These are phyloP conservation scores for Parochlus steinenii DNA, from an alignment of 2,888 invertebrate genomes.

Conservation along the genomic window DNA sequence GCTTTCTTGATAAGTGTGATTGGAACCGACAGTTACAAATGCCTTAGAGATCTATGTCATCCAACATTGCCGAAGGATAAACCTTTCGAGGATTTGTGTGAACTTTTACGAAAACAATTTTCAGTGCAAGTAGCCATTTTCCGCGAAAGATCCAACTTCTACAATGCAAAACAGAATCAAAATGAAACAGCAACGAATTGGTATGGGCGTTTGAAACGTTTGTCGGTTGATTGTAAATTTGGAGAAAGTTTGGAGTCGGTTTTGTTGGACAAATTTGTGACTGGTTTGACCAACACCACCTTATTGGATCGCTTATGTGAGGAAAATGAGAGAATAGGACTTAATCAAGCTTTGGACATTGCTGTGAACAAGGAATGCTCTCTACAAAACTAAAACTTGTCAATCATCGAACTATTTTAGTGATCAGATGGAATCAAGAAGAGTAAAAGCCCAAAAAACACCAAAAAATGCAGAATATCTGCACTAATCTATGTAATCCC, in stretches of 20 bases:
- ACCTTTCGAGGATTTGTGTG: slow-evolving; percentile 15
- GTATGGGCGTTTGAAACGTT: slow-evolving; percentile 15
- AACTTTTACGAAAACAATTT: slow-evolving; percentile 14
- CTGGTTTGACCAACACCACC: slow-evolving; percentile 3
- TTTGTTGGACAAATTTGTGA: slow-evolving; percentile 9
- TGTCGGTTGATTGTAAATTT: slow-evolving; percentile 17
- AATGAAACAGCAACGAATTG: slow-evolving; percentile 15
- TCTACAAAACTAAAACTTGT: too few species aligned
- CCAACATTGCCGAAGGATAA: slow-evolving; percentile 16
- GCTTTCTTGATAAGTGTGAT: slow-evolving; percentile 16
- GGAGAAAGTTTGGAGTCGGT: slow-evolving; percentile 10
- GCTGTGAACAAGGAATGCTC: slow-evolving; percentile 7
- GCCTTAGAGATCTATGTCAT: slow-evolving; percentile 16
- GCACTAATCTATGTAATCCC: too few species aligned
- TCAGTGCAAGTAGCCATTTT: slow-evolving; percentile 13
- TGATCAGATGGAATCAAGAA: too few species aligned
- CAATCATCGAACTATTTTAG: too few species aligned
- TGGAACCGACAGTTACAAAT: slow-evolving; percentile 15
- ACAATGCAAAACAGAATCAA: slow-evolving; percentile 15
- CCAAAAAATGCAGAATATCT: too few species aligned
- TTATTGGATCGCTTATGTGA: slow-evolving; percentile 11
- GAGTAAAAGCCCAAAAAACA: too few species aligned
- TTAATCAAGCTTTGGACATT: slow-evolving; percentile 7
- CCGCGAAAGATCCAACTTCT: slow-evolving; percentile 15
- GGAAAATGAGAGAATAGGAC: slow-evolving; percentile 10